phyloP scores from a whole-genome alignment of 53 echinoderm and acorn worm genomes.

The Crossaster papposus region DNA sequence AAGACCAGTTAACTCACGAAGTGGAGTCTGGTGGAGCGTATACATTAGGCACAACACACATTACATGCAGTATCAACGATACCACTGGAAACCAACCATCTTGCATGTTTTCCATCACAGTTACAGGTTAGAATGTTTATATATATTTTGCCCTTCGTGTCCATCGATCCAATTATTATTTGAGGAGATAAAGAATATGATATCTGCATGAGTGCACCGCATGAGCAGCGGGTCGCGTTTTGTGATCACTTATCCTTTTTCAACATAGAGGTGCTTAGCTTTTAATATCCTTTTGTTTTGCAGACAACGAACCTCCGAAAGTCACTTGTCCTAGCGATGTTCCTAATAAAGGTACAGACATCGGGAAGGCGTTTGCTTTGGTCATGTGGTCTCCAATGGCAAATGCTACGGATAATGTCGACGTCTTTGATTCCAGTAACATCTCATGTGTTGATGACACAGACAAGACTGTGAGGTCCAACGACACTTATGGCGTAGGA shows the following conservation, averaged over 20 bases:
- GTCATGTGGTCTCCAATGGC: background rate
- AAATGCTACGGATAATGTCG: background rate
- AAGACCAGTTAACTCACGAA: background rate
- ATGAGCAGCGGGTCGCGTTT: no score
- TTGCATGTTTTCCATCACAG: background rate
- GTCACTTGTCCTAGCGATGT: no score
- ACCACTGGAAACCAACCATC: no score
- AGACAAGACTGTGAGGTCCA: background rate
- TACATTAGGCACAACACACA: background rate
- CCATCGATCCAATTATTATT: no score
- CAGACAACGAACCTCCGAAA: no score
- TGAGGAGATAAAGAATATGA: no score
- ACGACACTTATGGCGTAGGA: background rate
- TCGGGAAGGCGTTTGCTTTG: background rate
- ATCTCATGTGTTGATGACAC: background rate
- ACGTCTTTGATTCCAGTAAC: background rate
- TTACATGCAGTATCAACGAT: background rate
- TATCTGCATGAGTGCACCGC: no score
- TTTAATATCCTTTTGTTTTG: no score
- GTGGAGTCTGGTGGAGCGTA: background rate
- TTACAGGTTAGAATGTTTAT: background rate
- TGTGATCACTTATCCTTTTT: no score
- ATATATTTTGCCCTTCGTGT: no score
- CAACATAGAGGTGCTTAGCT: no score
- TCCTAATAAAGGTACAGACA: background rate